These are phyloP conservation scores for Nesoenas mayeri DNA, from an alignment of 2,113 vertebrate genomes.

Conservation along the genomic window DNA sequence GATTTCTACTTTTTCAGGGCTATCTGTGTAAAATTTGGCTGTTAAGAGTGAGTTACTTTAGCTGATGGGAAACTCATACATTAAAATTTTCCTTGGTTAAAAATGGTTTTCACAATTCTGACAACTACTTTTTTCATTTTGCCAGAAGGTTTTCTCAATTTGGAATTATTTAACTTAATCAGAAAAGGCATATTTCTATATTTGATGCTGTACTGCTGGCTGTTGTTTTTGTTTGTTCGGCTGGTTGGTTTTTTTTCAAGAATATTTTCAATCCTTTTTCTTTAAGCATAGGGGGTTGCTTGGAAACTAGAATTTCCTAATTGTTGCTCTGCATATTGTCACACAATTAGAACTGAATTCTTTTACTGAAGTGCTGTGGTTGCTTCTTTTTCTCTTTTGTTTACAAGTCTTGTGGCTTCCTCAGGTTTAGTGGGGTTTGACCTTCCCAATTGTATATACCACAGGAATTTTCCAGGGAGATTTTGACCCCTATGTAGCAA, in stretches of 20 bases:
- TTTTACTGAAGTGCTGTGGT: background rate
- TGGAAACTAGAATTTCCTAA: conserved; percentile 28
- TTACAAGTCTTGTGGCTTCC: background rate
- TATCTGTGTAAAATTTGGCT: background rate
- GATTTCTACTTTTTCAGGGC: background rate
- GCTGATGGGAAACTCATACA: background rate
- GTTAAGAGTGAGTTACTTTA: background rate
- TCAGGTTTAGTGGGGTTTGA: background rate
- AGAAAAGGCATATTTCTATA: background rate
- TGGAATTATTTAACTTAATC: background rate
- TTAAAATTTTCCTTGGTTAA: background rate
- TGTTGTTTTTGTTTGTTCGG: background rate
- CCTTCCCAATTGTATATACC: background rate
- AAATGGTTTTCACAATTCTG: background rate
- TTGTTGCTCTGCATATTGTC: conserved; percentile 5
- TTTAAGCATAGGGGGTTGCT: conserved; percentile 3
- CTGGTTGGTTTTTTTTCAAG: background rate
- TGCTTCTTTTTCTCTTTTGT: background rate
- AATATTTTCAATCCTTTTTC: background rate
- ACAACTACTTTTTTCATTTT: background rate
- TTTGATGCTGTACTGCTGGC: background rate
- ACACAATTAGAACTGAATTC: background rate
- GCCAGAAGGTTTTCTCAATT: background rate
- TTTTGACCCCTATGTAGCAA: background rate
- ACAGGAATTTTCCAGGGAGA: background rate